Conservation (phyloP, 2,113 vertebrate species). For the Chaetura pelagica region DNA sequence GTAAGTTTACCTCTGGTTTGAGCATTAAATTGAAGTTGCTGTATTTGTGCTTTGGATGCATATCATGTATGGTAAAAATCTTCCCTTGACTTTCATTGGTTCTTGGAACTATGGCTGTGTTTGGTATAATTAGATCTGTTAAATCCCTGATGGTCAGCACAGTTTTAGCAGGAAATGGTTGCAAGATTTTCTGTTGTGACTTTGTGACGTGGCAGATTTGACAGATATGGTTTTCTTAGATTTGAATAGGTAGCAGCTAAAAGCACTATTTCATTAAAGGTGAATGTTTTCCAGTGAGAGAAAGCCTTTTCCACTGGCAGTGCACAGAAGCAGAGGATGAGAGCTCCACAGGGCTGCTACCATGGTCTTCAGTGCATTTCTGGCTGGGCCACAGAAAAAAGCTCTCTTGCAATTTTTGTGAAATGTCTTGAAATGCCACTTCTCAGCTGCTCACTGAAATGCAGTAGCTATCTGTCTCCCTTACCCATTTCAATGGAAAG, state of each 20-base stretch:
- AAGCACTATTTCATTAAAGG: background rate
- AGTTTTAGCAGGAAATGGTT: background rate
- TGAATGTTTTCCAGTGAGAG: background rate
- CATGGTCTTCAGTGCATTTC: background rate
- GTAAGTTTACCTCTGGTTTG: conserved; percentile 78
- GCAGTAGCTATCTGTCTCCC: background rate
- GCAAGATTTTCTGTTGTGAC: background rate
- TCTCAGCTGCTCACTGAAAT: background rate
- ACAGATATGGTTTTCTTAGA: background rate
- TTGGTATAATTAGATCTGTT: background rate
- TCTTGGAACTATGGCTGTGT: background rate
- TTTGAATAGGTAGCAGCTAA: background rate
- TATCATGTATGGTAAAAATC: background rate
- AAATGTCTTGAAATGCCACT: background rate
- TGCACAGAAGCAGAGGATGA: background rate
- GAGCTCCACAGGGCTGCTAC: background rate
- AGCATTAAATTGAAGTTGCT: background rate
- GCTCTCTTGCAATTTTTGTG: background rate
- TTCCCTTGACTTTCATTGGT: background rate
- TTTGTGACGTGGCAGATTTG: background rate
- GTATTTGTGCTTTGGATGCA: background rate
- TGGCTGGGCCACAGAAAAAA: background rate
- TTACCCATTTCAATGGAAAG: background rate
- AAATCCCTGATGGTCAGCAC: background rate
- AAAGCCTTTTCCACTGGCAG: background rate